These are phyloP conservation scores for Silurus asotus DNA, from an alignment of 2,113 vertebrate genomes.

Conservation along the genomic window DNA sequence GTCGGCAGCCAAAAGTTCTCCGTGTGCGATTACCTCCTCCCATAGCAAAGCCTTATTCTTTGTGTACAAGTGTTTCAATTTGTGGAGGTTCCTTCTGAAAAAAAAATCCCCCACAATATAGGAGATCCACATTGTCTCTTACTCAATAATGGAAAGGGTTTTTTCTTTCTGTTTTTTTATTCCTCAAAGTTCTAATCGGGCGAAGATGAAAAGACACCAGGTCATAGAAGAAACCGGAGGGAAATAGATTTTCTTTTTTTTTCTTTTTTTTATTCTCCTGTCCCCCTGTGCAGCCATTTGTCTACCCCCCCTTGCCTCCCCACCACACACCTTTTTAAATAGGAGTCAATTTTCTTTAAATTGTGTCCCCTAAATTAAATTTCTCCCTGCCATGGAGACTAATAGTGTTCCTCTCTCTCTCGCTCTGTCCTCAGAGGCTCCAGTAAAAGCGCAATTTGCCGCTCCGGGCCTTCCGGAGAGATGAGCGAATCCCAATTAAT, in stretches of 20 bases:
- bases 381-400: slow-evolving; percentile 43
- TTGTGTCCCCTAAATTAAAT: slow-evolving; percentile 61
- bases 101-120: slow-evolving; percentile 68
- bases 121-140: slow-evolving; percentile 75
- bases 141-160: slow-evolving; percentile 73
- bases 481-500: slow-evolving; percentile 40
- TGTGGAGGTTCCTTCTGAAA: slow-evolving; percentile 68
- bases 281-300: slow-evolving; percentile 38
- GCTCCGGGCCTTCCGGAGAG: neutral
- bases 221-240: slow-evolving; percentile 74
- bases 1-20: slow-evolving; percentile 88
- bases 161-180: slow-evolving; percentile 61
- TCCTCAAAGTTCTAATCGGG: slow-evolving; percentile 78
- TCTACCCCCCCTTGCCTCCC: slow-evolving; percentile 43
- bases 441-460: slow-evolving; percentile 24
- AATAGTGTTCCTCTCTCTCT: slow-evolving; percentile 8
- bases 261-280: slow-evolving; percentile 56
- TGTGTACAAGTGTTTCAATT: slow-evolving; percentile 85
- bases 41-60: slow-evolving; percentile 82
- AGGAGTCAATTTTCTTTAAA: slow-evolving; percentile 71
- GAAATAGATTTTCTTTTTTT: slow-evolving; percentile 73
- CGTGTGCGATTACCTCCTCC: slow-evolving; percentile 83
- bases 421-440: slow-evolving; percentile 14
- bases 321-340: slow-evolving; percentile 53
- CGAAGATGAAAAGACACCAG: slow-evolving; percentile 70